Evolutionary conservation across 2,113 vertebrate genomes (phyloP).

Genomic region (Hystrix cristata): DNA sequence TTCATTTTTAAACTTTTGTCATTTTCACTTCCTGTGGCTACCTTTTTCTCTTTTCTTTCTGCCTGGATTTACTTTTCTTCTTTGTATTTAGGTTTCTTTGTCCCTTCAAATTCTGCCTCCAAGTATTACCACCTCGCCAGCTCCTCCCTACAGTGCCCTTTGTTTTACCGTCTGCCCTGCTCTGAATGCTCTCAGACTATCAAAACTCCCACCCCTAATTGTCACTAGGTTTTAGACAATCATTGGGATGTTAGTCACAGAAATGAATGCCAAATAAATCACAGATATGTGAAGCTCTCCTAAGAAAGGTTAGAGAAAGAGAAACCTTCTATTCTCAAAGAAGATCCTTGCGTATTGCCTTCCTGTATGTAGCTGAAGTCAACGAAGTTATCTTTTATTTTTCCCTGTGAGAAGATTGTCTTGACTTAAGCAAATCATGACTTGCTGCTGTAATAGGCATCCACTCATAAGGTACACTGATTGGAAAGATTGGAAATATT

Average conservation of each 20-base stretch:
- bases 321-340: not conserved
- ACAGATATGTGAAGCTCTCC: not conserved
- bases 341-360: not conserved
- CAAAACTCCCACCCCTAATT: not conserved
- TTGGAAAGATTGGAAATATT: too few species aligned
- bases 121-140: not conserved
- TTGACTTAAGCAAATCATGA: not conserved
- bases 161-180: not conserved
- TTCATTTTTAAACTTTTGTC: not conserved
- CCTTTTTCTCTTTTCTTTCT: not conserved
- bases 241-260: not conserved
- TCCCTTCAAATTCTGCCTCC: not conserved
- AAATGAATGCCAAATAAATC: conserved; percentile 31
- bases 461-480: not conserved
- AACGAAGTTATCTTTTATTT: not conserved
- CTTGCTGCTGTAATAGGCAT: not conserved
- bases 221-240: not conserved
- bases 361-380: not conserved
- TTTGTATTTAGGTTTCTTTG: not conserved
- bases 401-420: not conserved
- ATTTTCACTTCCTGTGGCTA: not conserved
- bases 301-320: not conserved
- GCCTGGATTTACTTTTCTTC: not conserved
- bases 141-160: not conserved
- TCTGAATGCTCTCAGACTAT: not conserved